phyloP scores from a whole-genome alignment of 1,140 invertebrate genomes.

The Dysdera silvatica region DNA sequence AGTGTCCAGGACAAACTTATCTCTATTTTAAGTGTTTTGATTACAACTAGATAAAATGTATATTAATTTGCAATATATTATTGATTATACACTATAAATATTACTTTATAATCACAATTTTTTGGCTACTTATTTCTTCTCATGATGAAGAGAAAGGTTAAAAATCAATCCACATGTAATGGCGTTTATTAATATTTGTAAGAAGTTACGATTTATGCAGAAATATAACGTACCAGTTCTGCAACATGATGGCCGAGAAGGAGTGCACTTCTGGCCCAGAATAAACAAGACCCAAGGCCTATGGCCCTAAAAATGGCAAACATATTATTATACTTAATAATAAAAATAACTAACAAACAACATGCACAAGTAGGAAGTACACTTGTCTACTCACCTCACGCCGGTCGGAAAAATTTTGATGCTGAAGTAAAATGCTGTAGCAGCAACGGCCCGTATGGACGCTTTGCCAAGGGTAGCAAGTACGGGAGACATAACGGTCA shows the following conservation, averaged over 20 bases:
- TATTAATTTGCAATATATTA: too few relatives aligned
- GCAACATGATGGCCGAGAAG: conserved; percentile 28
- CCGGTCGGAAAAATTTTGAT: conserved; percentile 21
- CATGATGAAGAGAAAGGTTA: too few relatives aligned
- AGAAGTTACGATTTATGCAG: background rate
- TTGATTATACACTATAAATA: too few relatives aligned
- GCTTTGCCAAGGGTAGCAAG: conserved; percentile 12
- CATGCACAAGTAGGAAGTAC: too few relatives aligned
- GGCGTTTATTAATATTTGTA: too few relatives aligned
- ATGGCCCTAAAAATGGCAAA: conserved; percentile 23
- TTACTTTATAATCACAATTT: too few relatives aligned
- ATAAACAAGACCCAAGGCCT: conserved; percentile 30
- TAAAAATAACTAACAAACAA: background rate
- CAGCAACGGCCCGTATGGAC: conserved; percentile 11
- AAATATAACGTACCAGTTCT: conserved; percentile 13
- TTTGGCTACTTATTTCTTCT: too few relatives aligned
- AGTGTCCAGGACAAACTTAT: too few relatives aligned
- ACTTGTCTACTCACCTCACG: conserved; percentile 7
- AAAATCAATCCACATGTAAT: too few relatives aligned
- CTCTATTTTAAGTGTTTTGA: too few relatives aligned
- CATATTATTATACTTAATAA: background rate
- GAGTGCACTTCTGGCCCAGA: conserved; percentile 23
- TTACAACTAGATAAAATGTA: too few relatives aligned
- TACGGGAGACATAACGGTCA: conserved; percentile 11
- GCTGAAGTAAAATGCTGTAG: conserved; percentile 9